Conservation (phyloP, 2,113 vertebrate species). For the Ceyx cyanopectus region DNA sequence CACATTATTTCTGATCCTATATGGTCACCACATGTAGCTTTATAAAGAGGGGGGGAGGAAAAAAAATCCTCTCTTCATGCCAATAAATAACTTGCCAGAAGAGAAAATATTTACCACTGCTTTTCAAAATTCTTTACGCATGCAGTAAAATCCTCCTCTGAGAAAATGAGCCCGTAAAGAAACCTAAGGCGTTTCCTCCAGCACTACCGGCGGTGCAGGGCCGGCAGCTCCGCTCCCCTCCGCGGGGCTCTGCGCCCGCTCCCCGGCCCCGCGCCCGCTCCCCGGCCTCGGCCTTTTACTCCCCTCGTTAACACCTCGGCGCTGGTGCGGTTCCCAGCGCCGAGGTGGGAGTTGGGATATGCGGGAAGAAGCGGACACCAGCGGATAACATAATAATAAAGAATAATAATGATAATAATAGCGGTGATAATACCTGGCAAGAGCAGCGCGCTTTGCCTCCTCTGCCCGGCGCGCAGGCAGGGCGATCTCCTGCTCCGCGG, state of each 20-base stretch:
- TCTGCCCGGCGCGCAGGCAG: constrained; percentile 1
- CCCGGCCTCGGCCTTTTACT: not conserved
- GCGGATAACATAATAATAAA: not conserved
- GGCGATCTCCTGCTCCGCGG: not conserved
- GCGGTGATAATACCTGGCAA: constrained; percentile 7
- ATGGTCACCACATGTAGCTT: constrained; percentile 72
- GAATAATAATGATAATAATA: accelerated
- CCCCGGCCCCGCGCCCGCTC: not conserved
- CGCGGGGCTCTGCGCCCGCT: not conserved
- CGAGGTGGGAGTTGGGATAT: not conserved
- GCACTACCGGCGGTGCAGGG: not conserved
- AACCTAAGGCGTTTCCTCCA: constrained; percentile 12
- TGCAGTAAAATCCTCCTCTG: constrained; percentile 62
- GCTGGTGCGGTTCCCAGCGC: not conserved
- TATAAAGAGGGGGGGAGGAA: not conserved
- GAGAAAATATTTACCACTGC: constrained; percentile 73
- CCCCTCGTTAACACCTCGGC: constrained; percentile 3
- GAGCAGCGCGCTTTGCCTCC: constrained; percentile 11
- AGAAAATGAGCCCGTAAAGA: constrained; percentile 68
- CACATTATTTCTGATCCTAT: constrained; percentile 61
- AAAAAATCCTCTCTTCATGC: constrained; percentile 25
- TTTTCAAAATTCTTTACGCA: constrained; percentile 66
- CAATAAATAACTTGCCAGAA: constrained; percentile 71
- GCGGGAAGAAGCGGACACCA: not conserved
- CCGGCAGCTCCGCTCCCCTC: not conserved